Conservation (phyloP, 2,888 invertebrate genomes). For the Scelioninae gen. 2 region DNA sequence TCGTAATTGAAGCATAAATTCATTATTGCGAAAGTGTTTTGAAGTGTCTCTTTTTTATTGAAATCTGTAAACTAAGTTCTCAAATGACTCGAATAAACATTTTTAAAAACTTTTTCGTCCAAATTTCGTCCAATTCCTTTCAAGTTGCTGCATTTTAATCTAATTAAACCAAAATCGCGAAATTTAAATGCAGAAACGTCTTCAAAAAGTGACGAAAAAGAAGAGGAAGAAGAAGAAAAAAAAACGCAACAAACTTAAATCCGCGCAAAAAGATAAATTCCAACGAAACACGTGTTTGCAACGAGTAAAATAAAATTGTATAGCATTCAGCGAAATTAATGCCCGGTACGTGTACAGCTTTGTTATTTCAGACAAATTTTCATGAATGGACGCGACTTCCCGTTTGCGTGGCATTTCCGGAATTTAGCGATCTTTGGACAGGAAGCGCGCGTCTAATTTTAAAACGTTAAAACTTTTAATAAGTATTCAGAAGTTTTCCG, state of each 20-base stretch:
- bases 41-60: too few relatives aligned
- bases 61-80: too few relatives aligned
- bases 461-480: constrained; percentile 19
- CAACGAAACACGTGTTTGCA: constrained; percentile 16
- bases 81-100: too few relatives aligned
- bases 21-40: too few relatives aligned
- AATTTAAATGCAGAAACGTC: too few relatives aligned
- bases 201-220: too few relatives aligned
- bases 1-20: too few relatives aligned
- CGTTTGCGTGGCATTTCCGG: constrained; percentile 8
- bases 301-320: constrained; percentile 17
- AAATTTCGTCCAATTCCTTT: too few relatives aligned
- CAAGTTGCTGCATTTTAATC: too few relatives aligned
- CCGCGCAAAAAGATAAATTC: constrained; percentile 15
- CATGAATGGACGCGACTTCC: constrained; percentile 24
- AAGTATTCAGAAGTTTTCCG: constrained; percentile 5
- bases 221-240: too few relatives aligned
- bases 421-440: constrained; percentile 19
- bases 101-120: too few relatives aligned
- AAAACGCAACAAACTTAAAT: constrained; percentile 1
- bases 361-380: constrained; percentile 50
- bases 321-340: constrained; percentile 26
- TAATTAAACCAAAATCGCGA: too few relatives aligned
- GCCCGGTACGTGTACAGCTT: constrained; percentile 36
- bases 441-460: constrained; percentile 1